A percentile compares a stretch with the other conserved stretches of the same genome.
phyloP scores from a whole-genome alignment of 2,888 invertebrate genomes.

The Hydroisotoma schaefferi region DNA sequence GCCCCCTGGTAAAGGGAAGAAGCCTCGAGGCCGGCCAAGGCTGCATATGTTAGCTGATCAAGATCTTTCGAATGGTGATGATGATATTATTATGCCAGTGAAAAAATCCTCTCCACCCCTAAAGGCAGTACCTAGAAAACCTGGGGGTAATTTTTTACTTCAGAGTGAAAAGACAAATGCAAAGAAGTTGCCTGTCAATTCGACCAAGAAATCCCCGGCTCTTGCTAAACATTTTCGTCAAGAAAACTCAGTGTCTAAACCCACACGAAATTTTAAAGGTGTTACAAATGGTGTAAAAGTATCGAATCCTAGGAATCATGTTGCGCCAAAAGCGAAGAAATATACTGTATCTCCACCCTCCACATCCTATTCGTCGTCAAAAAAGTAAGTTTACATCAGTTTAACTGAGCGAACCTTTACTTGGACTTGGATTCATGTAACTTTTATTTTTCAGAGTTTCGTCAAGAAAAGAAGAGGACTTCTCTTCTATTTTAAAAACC shows the following conservation, averaged over 20 bases:
- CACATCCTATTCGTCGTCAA: not conserved
- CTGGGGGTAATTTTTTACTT: not conserved
- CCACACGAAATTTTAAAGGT: not conserved
- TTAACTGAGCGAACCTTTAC: not conserved
- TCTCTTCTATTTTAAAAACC: slow-evolving; percentile 57
- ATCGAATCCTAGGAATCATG: not conserved
- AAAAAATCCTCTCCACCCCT: not conserved
- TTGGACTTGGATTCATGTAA: not conserved
- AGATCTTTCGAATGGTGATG: not conserved
- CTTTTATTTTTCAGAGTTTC: slow-evolving; percentile 22
- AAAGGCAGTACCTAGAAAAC: not conserved
- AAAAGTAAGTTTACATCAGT: not conserved
- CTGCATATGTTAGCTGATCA: not conserved
- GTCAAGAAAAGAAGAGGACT: slow-evolving; percentile 33
- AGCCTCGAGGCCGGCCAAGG: slow-evolving; percentile 10
- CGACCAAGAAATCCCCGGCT: not conserved
- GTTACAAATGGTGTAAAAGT: not conserved
- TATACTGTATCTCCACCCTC: not conserved
- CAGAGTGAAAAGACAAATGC: not conserved
- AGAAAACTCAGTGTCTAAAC: not conserved
- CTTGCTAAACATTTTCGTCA: too few relatives aligned
- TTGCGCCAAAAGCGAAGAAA: not conserved
- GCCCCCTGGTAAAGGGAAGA: slow-evolving; percentile 6
- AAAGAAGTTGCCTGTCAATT: not conserved
- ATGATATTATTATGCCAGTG: not conserved